Conservation (phyloP, 2,888 invertebrate species). For the Psylliodes chrysocephalus region DNA sequence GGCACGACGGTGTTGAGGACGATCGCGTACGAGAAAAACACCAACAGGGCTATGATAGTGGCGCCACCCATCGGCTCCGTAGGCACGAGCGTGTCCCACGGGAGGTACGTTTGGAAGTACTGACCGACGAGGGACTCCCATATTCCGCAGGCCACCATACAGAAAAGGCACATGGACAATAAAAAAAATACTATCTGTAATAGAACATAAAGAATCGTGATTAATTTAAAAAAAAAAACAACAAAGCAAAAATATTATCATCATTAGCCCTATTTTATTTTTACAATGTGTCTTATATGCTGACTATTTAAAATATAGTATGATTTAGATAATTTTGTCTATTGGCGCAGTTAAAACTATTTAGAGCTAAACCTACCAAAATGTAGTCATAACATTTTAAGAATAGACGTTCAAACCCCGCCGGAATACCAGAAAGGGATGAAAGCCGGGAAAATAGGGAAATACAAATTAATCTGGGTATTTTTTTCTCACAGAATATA, state of each 20-base stretch:
- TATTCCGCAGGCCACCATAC: constrained; percentile 96
- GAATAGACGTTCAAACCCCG: no score
- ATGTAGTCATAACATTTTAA: no score
- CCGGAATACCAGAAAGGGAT: no score
- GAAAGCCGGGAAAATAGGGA: no score
- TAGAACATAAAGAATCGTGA: constrained; percentile 48
- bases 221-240: neutral
- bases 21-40: constrained; percentile 99
- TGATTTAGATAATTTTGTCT: no score
- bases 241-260: neutral
- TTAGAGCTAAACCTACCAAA: no score
- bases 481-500: no score
- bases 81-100: constrained; percentile 94
- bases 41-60: constrained; percentile 92
- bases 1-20: constrained; percentile 99
- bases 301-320: no score
- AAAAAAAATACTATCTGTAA: constrained; percentile 97
- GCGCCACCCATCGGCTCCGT: constrained; percentile 84
- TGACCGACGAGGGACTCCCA: constrained; percentile 96
- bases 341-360: no score
- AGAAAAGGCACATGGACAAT: constrained; percentile 96
- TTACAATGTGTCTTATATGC: no score
- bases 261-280: no score
- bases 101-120: constrained; percentile 89
- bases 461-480: no score